Conservation (phyloP, 2,888 invertebrate genomes). For the Aplocera efformata region DNA sequence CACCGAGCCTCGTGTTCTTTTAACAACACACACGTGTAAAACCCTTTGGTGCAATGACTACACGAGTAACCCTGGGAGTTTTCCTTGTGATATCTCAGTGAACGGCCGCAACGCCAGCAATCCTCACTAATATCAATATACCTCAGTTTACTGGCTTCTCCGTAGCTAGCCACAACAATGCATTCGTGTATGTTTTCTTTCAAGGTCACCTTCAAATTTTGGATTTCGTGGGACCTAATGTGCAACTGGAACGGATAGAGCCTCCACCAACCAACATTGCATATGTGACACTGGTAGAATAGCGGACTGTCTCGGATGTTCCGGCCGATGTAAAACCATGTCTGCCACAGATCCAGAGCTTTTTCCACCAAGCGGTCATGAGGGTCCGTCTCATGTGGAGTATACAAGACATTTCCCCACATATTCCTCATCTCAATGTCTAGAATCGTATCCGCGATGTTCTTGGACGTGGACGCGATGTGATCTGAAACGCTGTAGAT, state of each 20-base stretch:
- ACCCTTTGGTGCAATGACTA: conserved; percentile 20
- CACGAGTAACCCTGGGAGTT: conserved; percentile 24
- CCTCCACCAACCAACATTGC: conserved; percentile 48
- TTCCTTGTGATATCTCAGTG: conserved; percentile 13
- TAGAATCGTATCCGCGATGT: conserved; percentile 32
- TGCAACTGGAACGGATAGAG: conserved; percentile 42
- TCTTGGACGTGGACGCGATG: conserved; percentile 11
- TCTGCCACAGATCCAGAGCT: conserved; percentile 31
- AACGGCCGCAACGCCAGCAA: conserved; percentile 43
- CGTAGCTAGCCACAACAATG: conserved; percentile 30
- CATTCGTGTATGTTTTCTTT: conserved; percentile 30
- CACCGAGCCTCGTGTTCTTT: conserved; percentile 7
- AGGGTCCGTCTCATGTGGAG: fast-evolving
- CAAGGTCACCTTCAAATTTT: conserved; percentile 2
- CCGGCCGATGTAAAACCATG: conserved; percentile 20
- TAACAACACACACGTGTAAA: conserved; percentile 28
- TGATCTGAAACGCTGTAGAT: conserved; percentile 22
- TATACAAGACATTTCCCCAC: conserved; percentile 21
- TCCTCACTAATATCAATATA: conserved; percentile 25
- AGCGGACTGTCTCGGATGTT: conserved; percentile 32
- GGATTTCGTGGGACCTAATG: conserved; percentile 20
- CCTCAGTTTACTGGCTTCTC: fast-evolving
- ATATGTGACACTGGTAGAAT: conserved; percentile 54
- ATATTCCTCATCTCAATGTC: conserved; percentile 33
- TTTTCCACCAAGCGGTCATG: conserved; percentile 28